Evolutionary conservation across 2,888 invertebrate species (phyloP).

Genomic region (Stegana nigrithorax): DNA sequence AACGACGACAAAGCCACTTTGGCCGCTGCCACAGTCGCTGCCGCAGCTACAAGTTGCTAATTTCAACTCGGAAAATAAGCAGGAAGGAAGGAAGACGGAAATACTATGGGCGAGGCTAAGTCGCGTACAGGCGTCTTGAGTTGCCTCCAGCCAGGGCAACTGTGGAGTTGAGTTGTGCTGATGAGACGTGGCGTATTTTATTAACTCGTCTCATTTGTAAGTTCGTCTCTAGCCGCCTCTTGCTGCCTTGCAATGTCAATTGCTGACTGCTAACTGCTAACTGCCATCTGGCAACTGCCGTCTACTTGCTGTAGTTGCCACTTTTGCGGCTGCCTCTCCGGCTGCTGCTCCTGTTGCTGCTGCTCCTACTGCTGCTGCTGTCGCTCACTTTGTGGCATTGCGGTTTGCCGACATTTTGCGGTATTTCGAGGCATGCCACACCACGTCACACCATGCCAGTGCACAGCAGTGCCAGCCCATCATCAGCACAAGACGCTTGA

Average conservation of each 20-base stretch:
- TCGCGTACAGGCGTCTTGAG: no score
- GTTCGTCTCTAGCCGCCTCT: no score
- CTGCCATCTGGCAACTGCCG: no score
- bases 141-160: background rate
- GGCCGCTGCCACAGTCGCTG: background rate
- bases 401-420: background rate
- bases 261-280: no score
- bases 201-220: background rate
- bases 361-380: no score
- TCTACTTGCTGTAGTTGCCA: no score
- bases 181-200: background rate
- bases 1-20: background rate
- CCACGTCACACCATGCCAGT: no score
- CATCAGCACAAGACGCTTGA: background rate
- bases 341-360: no score
- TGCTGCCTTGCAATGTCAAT: no score
- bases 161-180: background rate
- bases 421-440: no score
- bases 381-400: background rate
- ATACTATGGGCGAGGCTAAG: constrained; percentile 1
- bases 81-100: background rate
- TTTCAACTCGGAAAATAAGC: background rate
- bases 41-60: background rate
- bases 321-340: no score
- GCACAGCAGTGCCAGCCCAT: background rate